phyloP scores from a whole-genome alignment of 2,888 invertebrate genomes.

The Lomographa bimaculata region DNA sequence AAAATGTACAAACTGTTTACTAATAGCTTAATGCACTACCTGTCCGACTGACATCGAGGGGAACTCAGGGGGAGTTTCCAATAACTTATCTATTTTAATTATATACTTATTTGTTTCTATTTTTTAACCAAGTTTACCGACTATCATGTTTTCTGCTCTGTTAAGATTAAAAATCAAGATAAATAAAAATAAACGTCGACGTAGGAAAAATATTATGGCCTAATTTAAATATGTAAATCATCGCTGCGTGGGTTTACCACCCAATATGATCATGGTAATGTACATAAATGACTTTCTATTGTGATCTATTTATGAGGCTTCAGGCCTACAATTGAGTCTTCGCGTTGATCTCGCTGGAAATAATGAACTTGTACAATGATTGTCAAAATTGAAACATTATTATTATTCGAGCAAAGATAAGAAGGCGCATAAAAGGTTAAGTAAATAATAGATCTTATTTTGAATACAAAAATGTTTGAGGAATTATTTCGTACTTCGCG shows the following conservation, averaged over 20 bases:
- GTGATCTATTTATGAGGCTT: conserved; percentile 54
- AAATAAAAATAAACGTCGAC: neutral
- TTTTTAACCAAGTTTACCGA: conserved; percentile 1
- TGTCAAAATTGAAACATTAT: conserved; percentile 37
- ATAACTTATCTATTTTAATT: conserved; percentile 5
- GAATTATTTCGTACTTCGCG: too few relatives aligned
- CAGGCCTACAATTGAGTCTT: conserved; percentile 43
- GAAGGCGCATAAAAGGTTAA: too few relatives aligned
- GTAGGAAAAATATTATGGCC: conserved; percentile 11
- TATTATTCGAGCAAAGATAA: too few relatives aligned
- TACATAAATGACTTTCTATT: conserved; percentile 39
- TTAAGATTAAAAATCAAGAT: conserved; percentile 2
- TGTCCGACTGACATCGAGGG: conserved; percentile 51
- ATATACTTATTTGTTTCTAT: conserved; percentile 3
- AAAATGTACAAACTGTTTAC: conserved; percentile 61
- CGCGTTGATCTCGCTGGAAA: conserved; percentile 45
- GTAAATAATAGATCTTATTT: too few relatives aligned
- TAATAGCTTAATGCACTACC: conserved; percentile 74
- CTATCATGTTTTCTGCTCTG: conserved; percentile 1
- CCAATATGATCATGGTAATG: conserved; percentile 15
- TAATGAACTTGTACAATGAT: conserved; percentile 40
- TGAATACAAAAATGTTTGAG: too few relatives aligned
- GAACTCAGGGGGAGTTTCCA: conserved; percentile 32
- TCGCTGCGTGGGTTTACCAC: conserved; percentile 17
- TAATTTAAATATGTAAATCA: conserved; percentile 31